Evolutionary conservation across 2,888 invertebrate species (phyloP).

Genomic region (Drosophila macrospina): DNA sequence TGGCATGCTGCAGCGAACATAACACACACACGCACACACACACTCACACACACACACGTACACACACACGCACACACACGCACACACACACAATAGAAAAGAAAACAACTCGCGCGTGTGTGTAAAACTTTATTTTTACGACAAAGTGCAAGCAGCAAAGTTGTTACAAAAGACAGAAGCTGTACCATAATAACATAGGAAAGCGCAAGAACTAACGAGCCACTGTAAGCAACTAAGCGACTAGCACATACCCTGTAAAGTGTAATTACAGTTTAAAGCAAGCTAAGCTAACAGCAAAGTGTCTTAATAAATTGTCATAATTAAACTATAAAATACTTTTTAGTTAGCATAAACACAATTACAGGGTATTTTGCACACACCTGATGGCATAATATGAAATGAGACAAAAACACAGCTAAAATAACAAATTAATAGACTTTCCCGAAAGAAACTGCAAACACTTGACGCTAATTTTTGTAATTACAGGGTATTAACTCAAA

Average conservation of each 20-base stretch:
- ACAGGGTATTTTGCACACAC: too few species aligned
- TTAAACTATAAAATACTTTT: too few species aligned
- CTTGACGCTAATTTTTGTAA: not conserved
- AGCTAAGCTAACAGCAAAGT: too few species aligned
- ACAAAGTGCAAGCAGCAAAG: constrained; percentile 76
- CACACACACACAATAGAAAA: constrained; percentile 62
- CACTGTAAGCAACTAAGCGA: not conserved
- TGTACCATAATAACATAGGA: constrained; percentile 34
- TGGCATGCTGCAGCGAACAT: constrained; percentile 52
- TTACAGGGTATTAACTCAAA: constrained; percentile 28
- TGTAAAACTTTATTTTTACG: constrained; percentile 79
- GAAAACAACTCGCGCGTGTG: constrained; percentile 69
- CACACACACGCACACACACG: constrained; percentile 24
- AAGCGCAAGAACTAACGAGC: constrained; percentile 10
- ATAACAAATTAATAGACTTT: not conserved
- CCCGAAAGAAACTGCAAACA: not conserved
- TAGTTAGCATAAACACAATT: too few species aligned
- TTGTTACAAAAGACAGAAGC: constrained; percentile 64
- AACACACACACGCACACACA: constrained; percentile 25
- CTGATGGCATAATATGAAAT: too few species aligned
- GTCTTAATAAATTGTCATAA: too few species aligned
- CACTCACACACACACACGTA: constrained; percentile 18
- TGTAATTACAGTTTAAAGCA: too few species aligned
- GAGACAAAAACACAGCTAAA: too few species aligned
- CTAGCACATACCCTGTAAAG: constrained; percentile 20